Percentiles rank a stretch among this genome's conserved stretches.
These are phyloP conservation scores for Poecile montanus DNA, from an alignment of 2,797 vertebrate genomes.

Conservation along the genomic window DNA sequence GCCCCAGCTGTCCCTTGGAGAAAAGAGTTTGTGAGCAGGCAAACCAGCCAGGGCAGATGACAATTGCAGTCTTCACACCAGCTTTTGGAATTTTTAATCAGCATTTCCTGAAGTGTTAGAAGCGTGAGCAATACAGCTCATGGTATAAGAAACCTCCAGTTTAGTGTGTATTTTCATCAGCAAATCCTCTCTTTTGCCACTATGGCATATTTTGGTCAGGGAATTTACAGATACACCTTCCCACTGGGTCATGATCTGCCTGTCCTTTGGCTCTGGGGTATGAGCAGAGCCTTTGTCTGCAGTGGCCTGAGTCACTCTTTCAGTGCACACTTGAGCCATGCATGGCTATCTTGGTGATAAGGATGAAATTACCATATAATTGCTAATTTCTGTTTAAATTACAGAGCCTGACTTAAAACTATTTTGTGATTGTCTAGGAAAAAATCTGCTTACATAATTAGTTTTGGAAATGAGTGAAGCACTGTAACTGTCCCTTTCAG, in stretches of 20 bases:
- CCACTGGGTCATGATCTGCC: background rate
- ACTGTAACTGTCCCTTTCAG: background rate
- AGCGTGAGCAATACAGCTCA: background rate
- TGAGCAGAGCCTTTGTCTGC: background rate
- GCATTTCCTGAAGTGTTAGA: background rate
- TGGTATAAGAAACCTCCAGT: background rate
- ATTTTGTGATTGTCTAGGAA: slow-evolving; percentile 6
- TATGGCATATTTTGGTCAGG: background rate
- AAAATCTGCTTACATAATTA: slow-evolving; percentile 11
- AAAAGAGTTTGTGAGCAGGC: background rate
- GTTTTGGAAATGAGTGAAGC: background rate
- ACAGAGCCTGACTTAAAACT: background rate
- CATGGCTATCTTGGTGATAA: background rate
- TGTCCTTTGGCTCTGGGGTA: background rate
- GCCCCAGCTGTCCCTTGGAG: background rate
- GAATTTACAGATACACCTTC: background rate
- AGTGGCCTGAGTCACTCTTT: background rate
- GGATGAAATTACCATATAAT: background rate
- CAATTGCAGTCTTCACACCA: background rate
- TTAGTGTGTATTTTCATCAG: background rate
- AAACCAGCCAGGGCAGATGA: background rate
- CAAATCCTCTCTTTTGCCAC: background rate
- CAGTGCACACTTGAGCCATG: background rate
- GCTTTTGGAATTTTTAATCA: background rate
- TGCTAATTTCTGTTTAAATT: slow-evolving; percentile 19